These are phyloP conservation scores for Bagarius yarrelli DNA, from an alignment of 2,113 vertebrate genomes.

Conservation along the genomic window DNA sequence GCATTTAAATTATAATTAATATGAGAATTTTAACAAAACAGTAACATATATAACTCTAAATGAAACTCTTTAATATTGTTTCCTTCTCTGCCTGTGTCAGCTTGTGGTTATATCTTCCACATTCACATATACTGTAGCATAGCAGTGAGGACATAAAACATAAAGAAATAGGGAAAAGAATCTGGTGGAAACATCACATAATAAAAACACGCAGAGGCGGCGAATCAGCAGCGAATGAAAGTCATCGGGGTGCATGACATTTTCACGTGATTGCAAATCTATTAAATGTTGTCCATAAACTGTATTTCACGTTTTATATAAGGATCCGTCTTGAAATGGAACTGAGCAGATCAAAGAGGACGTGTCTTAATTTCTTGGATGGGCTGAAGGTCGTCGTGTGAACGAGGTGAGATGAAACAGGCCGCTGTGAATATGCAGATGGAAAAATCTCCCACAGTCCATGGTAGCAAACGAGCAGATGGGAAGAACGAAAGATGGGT, in stretches of 20 bases:
- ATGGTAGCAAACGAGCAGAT: conserved; percentile 21
- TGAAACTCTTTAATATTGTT: too few relatives aligned
- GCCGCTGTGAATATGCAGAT: conserved; percentile 34
- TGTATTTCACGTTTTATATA: conserved; percentile 6
- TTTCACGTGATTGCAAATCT: background rate
- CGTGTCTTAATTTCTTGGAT: conserved; percentile 36
- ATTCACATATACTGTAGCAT: background rate
- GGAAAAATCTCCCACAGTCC: conserved; percentile 22
- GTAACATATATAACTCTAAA: too few relatives aligned
- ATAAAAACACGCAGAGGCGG: background rate
- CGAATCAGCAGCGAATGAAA: conserved; percentile 2
- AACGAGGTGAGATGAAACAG: conserved; percentile 28
- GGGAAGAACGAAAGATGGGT: conserved; percentile 13
- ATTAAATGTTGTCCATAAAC: background rate
- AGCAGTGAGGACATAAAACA: background rate
- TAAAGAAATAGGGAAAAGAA: background rate
- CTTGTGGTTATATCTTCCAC: too few relatives aligned
- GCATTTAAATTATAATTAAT: too few relatives aligned
- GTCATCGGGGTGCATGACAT: background rate
- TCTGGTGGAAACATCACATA: background rate
- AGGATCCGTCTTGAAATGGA: conserved; percentile 1
- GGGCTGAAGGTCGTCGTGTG: conserved; percentile 21
- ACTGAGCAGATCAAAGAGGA: conserved; percentile 24
- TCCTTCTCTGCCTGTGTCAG: too few relatives aligned
- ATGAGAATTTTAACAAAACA: too few relatives aligned